A percentile compares a stretch with the other conserved stretches of the same genome.
These are phyloP conservation scores for Lamellibrachia columna DNA, from an alignment of 2,888 invertebrate genomes.

Conservation along the genomic window DNA sequence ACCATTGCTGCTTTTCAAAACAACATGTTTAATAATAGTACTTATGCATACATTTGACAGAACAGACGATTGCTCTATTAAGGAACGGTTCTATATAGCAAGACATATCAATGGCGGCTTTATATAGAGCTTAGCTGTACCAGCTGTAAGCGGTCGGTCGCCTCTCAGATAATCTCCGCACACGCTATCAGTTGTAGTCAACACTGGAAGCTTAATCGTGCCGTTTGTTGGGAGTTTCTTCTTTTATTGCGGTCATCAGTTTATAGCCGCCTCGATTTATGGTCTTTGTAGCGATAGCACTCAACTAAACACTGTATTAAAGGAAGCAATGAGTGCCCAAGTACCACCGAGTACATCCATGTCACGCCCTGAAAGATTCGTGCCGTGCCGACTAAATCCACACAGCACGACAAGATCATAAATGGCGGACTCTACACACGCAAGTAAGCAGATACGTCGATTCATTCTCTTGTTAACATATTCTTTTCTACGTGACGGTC, in stretches of 20 bases:
- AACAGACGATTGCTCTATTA: neutral
- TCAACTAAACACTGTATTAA: neutral
- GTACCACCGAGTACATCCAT: neutral
- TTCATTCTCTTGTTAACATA: neutral
- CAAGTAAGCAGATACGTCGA: neutral
- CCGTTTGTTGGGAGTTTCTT: neutral
- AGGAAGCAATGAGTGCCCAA: neutral
- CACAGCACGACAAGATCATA: neutral
- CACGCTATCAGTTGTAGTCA: neutral
- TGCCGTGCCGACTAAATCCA: neutral
- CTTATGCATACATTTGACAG: neutral
- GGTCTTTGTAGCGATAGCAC: neutral
- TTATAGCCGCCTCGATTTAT: neutral
- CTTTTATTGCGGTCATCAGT: neutral
- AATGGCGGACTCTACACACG: neutral
- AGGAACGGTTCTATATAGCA: neutral
- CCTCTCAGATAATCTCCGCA: neutral
- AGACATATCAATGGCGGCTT: neutral
- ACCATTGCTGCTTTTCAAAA: neutral
- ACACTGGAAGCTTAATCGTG: neutral
- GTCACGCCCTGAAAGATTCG: neutral
- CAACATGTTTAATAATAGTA: neutral
- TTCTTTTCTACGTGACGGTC: neutral
- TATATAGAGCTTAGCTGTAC: neutral
- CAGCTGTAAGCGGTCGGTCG: neutral